A percentile compares a stretch with the other conserved stretches of the same genome.
These are phyloP conservation scores for Graptemys geographica DNA, from an alignment of 2,797 vertebrate genomes.

Conservation along the genomic window DNA sequence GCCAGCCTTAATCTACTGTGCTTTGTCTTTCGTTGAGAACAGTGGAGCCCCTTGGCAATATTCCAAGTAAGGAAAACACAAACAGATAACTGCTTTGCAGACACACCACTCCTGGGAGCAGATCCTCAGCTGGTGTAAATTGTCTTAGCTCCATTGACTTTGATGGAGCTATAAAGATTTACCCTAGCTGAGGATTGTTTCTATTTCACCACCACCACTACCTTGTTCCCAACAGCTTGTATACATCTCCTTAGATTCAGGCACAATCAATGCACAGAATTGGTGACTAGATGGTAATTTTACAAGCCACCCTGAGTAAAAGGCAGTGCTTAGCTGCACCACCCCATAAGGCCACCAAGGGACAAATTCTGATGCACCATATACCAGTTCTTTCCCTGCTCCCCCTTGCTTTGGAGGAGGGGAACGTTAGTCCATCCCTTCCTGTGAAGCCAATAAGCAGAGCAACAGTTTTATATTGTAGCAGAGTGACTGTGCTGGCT, in stretches of 20 bases:
- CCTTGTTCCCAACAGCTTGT: background rate
- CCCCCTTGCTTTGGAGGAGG: background rate
- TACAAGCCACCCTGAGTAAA: rapidly evolving
- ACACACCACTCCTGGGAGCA: background rate
- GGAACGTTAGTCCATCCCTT: background rate
- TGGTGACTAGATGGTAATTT: background rate
- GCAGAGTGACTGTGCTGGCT: background rate
- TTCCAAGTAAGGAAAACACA: conserved; percentile 50
- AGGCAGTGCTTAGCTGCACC: background rate
- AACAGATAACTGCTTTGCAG: conserved; percentile 51
- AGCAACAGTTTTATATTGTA: background rate
- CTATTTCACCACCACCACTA: rapidly evolving
- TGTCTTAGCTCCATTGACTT: conserved; percentile 37
- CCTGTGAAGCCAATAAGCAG: conserved; percentile 5
- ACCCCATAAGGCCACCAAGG: background rate
- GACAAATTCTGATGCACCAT: background rate
- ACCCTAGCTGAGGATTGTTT: conserved; percentile 25
- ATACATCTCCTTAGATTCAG: background rate
- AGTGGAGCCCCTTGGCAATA: conserved; percentile 23
- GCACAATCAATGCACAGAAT: background rate
- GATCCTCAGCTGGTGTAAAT: conserved; percentile 54
- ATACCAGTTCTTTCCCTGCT: background rate
- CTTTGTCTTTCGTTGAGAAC: conserved; percentile 44
- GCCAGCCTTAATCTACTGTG: background rate
- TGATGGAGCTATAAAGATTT: background rate